Percentiles rank a stretch among this genome's conserved stretches.
These are phyloP conservation scores for Gymnopithys bicolor DNA, from an alignment of 2,797 vertebrate genomes.

Conservation along the genomic window DNA sequence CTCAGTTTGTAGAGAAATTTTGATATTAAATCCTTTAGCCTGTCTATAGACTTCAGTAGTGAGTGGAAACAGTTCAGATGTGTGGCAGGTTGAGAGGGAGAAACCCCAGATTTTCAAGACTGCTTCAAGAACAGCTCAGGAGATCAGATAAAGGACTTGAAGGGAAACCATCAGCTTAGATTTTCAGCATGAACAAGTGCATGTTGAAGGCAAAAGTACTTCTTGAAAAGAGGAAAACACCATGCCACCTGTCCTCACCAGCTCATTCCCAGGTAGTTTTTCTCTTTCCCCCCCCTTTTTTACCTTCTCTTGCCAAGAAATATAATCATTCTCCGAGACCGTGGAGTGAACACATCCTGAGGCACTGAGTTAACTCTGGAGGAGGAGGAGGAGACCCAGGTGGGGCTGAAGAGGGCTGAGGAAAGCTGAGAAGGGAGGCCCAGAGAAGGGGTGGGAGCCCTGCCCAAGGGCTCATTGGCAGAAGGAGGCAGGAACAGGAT, in stretches of 20 bases:
- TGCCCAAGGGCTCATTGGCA: slow-evolving; percentile 35
- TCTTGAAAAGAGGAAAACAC: not conserved
- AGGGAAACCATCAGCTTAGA: not conserved
- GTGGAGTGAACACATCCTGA: not conserved
- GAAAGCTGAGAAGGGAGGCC: slow-evolving; percentile 16
- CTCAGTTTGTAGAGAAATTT: not conserved
- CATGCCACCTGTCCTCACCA: not conserved
- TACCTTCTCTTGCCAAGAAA: not conserved
- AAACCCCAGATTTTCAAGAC: not conserved
- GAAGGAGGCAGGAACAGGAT: slow-evolving; percentile 15
- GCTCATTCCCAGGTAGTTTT: not conserved
- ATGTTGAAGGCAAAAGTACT: not conserved
- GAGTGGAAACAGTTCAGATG: not conserved
- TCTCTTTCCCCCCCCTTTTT: rapidly evolving
- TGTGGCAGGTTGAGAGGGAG: not conserved
- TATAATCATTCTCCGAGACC: not conserved
- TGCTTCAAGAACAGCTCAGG: not conserved
- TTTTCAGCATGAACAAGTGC: not conserved
- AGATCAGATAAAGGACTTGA: not conserved
- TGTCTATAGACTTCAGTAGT: not conserved
- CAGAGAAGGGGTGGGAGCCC: slow-evolving; percentile 25
- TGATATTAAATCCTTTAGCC: not conserved
- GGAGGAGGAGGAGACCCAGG: not conserved
- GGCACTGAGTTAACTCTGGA: not conserved
- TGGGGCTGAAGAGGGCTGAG: not conserved